Evolutionary conservation across 2,888 invertebrate genomes (phyloP).

Genomic region (Archips crataeganus): DNA sequence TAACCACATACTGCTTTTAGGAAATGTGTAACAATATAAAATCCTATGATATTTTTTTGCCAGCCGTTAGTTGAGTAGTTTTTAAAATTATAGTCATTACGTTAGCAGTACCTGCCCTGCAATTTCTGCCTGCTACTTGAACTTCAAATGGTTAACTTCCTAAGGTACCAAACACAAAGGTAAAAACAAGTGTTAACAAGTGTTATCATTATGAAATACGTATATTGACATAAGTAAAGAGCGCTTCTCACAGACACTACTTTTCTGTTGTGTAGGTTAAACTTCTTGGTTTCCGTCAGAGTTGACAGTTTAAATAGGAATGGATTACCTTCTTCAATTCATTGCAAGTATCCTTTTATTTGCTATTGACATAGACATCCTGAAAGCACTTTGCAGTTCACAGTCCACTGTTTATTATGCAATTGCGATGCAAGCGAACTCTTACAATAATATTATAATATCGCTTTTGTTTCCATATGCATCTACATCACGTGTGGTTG

Average conservation of each 20-base stretch:
- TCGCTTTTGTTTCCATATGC: constrained; percentile 10
- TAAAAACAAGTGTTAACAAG: too few relatives aligned
- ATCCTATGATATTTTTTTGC: neutral
- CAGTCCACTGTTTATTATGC: constrained; percentile 16
- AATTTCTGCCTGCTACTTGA: too few relatives aligned
- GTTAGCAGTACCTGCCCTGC: too few relatives aligned
- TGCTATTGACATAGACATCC: neutral
- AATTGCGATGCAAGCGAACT: constrained; percentile 20
- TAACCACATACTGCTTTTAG: neutral
- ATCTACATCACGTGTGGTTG: constrained; percentile 1
- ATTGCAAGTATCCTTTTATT: neutral
- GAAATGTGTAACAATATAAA: neutral
- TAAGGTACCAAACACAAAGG: too few relatives aligned
- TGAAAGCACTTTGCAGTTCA: neutral
- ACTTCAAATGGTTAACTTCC: too few relatives aligned
- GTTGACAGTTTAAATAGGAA: neutral
- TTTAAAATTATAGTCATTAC: too few relatives aligned
- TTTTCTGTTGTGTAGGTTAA: too few relatives aligned
- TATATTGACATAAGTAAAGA: too few relatives aligned
- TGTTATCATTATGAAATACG: too few relatives aligned
- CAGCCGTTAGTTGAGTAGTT: too few relatives aligned
- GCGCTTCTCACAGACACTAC: too few relatives aligned
- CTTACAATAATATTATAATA: constrained; percentile 5
- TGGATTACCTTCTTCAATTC: neutral
- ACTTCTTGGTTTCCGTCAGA: too few relatives aligned